These are phyloP conservation scores for Magallana gigas DNA, from an alignment of 1,140 invertebrate genomes.

Conservation along the genomic window DNA sequence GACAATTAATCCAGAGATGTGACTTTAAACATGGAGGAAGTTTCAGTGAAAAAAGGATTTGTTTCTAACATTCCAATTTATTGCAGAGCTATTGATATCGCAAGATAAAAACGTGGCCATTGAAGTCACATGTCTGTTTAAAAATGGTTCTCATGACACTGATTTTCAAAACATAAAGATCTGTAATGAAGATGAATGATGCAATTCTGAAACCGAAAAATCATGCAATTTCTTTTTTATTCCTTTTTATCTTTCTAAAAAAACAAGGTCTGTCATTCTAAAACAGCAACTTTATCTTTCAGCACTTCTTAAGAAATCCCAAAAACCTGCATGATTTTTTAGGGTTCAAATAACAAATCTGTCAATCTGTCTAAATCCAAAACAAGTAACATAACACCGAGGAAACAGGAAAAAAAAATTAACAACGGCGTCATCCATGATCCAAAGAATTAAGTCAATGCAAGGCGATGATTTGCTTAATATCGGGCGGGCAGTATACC, in stretches of 20 bases:
- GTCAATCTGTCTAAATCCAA: constrained; percentile 37
- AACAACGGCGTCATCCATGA: constrained; percentile 33
- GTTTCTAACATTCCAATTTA: not conserved
- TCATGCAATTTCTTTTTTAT: not conserved
- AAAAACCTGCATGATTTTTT: constrained; percentile 8
- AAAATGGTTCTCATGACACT: constrained; percentile 24
- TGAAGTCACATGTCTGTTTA: constrained; percentile 18
- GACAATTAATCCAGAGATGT: constrained; percentile 3
- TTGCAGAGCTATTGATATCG: too few relatives aligned
- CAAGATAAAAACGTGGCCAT: not conserved
- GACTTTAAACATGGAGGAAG: not conserved
- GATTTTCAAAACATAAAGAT: not conserved
- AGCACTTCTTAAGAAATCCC: not conserved
- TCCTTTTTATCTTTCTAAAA: not conserved
- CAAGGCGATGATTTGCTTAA: constrained; percentile 13
- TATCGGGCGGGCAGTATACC: constrained; percentile 81
- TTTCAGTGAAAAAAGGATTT: not conserved
- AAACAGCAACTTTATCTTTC: not conserved
- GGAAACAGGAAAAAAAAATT: constrained; percentile 25
- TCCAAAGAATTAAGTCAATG: constrained; percentile 30
- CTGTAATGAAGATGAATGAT: constrained; percentile 21
- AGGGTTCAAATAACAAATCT: not conserved
- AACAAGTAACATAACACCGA: constrained; percentile 30
- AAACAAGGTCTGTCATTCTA: too few relatives aligned
- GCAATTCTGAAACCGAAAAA: constrained; percentile 8